Evolutionary conservation across 2,797 vertebrate genomes (phyloP).

Genomic region (Melanogrammus aeglefinus): DNA sequence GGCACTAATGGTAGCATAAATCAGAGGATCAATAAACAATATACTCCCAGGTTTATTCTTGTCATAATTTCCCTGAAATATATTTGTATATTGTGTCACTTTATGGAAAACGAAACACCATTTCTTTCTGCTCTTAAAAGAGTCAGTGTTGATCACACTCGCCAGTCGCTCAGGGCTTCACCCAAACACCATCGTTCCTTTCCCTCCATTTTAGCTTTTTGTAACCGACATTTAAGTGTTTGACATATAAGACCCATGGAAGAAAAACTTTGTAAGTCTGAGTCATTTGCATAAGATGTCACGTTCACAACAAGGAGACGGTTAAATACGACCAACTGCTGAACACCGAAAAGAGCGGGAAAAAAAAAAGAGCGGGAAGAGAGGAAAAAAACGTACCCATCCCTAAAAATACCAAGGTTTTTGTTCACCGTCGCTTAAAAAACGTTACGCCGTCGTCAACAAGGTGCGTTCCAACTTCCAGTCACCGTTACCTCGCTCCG

Average conservation of each 20-base stretch:
- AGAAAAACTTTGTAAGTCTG: too few species aligned
- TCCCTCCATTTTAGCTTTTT: background rate
- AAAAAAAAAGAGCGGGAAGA: too few species aligned
- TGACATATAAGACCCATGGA: background rate
- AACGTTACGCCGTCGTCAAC: background rate
- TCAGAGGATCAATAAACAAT: background rate
- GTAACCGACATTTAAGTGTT: background rate
- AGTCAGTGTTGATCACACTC: background rate
- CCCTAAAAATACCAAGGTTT: too few species aligned
- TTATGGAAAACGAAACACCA: background rate
- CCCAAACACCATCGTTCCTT: background rate
- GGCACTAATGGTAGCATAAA: background rate
- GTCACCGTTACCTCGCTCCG: slow-evolving; percentile 53
- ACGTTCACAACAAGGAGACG: background rate
- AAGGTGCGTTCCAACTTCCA: slow-evolving; percentile 23
- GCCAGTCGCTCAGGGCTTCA: background rate
- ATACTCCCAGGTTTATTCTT: background rate
- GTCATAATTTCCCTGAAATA: background rate
- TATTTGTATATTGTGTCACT: background rate
- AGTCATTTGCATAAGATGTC: background rate
- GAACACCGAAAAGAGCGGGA: background rate
- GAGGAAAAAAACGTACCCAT: too few species aligned
- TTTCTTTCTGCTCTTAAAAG: background rate
- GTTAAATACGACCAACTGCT: background rate
- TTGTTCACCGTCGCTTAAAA: too few species aligned